phyloP scores from a whole-genome alignment of 2,888 invertebrate genomes.

The Phortica okadai region DNA sequence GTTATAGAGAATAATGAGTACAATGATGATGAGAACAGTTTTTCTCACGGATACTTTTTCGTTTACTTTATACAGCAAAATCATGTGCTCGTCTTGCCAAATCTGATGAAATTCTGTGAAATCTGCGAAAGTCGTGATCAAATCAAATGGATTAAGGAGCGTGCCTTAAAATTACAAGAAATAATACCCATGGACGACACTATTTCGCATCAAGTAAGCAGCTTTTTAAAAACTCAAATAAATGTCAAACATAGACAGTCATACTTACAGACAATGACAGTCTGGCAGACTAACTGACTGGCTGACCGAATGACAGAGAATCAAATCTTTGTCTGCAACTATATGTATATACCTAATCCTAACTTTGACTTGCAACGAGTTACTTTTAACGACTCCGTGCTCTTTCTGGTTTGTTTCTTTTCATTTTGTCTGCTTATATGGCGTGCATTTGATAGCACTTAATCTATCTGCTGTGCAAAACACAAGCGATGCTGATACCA shows the following conservation, averaged over 20 bases:
- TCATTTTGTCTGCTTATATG: background rate
- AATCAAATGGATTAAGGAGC: constrained; percentile 87
- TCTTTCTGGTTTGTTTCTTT: constrained; percentile 19
- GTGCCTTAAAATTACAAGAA: constrained; percentile 82
- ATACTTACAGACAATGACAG: background rate
- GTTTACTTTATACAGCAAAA: constrained; percentile 63
- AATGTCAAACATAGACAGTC: background rate
- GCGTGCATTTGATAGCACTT: constrained; percentile 67
- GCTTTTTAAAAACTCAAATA: background rate
- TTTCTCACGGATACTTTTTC: background rate
- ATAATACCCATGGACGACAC: constrained; percentile 86
- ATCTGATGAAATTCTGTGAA: constrained; percentile 85
- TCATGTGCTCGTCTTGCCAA: constrained; percentile 80
- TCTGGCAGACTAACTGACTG: background rate
- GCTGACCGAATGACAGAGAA: background rate
- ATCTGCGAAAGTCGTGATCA: constrained; percentile 86
- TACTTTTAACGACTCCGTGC: background rate
- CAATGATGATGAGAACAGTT: background rate
- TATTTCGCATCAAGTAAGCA: constrained; percentile 80
- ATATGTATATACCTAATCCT: background rate
- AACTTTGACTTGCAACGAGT: background rate
- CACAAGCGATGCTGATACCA: constrained; percentile 76
- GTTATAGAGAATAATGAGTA: too few species aligned
- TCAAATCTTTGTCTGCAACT: background rate
- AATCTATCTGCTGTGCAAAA: constrained; percentile 76